Percentiles rank a stretch among this genome's conserved stretches.
These are phyloP conservation scores for Pomacea maculata DNA, from an alignment of 1,140 invertebrate species.

Conservation along the genomic window DNA sequence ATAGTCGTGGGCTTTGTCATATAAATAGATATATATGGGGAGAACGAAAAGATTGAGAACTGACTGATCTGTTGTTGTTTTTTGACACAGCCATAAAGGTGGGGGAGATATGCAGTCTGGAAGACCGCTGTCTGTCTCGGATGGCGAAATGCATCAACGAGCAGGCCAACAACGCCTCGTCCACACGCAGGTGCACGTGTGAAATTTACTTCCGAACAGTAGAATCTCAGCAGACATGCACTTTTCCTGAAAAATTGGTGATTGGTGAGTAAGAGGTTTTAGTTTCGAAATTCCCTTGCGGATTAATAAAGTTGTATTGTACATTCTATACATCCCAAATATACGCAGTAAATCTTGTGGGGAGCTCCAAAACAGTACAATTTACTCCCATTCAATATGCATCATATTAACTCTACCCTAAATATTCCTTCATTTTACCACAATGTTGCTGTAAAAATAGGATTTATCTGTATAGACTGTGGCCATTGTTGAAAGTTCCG, in stretches of 20 bases:
- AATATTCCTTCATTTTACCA: too few relatives aligned
- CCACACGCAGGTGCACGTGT: slow-evolving; percentile 9
- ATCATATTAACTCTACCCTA: too few relatives aligned
- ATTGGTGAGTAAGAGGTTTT: not conserved
- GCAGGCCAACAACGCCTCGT: slow-evolving; percentile 15
- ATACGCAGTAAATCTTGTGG: too few relatives aligned
- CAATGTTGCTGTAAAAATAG: not conserved
- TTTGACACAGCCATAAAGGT: slow-evolving; percentile 14
- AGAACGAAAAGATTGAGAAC: too few relatives aligned
- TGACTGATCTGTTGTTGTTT: not conserved
- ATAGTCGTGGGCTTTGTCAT: too few relatives aligned
- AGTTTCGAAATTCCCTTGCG: not conserved
- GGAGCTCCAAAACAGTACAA: too few relatives aligned
- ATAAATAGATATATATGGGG: too few relatives aligned
- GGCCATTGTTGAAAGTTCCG: not conserved
- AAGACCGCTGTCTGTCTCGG: slow-evolving; percentile 7
- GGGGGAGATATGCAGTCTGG: slow-evolving; percentile 3
- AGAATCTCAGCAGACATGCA: not conserved
- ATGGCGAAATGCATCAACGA: slow-evolving; percentile 17
- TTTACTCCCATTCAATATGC: too few relatives aligned
- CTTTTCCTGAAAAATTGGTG: not conserved
- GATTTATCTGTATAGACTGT: not conserved
- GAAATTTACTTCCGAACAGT: slow-evolving; percentile 15
- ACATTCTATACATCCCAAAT: too few relatives aligned
- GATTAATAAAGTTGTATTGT: too few relatives aligned